Evolutionary conservation across 2,113 vertebrate species (phyloP).

Genomic region (Aramus guarauna): DNA sequence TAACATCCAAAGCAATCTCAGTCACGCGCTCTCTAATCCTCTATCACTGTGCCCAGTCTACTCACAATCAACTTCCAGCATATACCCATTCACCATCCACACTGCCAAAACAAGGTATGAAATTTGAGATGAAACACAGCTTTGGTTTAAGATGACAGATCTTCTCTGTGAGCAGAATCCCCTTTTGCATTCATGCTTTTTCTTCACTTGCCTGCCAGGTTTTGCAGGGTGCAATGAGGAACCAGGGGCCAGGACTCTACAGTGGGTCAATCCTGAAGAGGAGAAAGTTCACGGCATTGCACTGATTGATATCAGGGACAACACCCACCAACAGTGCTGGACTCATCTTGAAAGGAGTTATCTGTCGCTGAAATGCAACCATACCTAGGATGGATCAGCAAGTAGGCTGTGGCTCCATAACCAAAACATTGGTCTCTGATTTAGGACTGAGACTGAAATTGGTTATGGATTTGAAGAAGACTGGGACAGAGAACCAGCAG

Average conservation of each 20-base stretch:
- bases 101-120: background rate
- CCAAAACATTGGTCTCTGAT: background rate
- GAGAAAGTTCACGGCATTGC: background rate
- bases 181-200: background rate
- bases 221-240: background rate
- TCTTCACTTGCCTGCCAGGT: background rate
- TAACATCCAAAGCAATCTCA: background rate
- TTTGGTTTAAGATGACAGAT: background rate
- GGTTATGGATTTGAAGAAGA: background rate
- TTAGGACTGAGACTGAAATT: background rate
- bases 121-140: background rate
- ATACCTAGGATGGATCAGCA: accelerated
- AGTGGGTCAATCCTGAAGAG: background rate
- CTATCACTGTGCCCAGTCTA: background rate
- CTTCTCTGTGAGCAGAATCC: background rate
- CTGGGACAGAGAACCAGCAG: background rate
- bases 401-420: accelerated
- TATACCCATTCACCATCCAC: background rate
- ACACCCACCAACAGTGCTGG: background rate
- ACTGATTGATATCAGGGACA: background rate
- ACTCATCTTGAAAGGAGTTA: background rate
- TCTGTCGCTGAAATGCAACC: background rate
- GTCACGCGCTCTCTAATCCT: background rate
- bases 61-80: background rate
- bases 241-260: background rate